Evolutionary conservation across 2,888 invertebrate genomes (phyloP).

Genomic region (Diarsia rubi): DNA sequence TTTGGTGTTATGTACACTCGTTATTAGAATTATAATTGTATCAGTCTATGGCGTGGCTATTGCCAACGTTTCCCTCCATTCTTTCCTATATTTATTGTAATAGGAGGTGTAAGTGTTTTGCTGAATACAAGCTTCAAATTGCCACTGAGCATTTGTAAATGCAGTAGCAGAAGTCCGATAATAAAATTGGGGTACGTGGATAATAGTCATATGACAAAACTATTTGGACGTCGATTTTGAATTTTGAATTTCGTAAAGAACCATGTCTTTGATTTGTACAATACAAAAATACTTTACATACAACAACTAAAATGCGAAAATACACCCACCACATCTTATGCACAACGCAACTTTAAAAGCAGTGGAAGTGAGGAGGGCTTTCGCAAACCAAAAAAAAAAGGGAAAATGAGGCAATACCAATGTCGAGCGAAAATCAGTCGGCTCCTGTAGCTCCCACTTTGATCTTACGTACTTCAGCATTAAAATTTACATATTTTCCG

Average conservation of each 20-base stretch:
- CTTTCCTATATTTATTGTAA: not conserved
- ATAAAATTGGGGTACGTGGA: not conserved
- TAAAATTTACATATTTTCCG: slow-evolving; percentile 89
- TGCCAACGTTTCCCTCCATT: not conserved
- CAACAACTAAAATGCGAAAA: not conserved
- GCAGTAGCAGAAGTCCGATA: too few species aligned
- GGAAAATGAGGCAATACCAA: slow-evolving; percentile 71
- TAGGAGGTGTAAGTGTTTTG: slow-evolving; percentile 17
- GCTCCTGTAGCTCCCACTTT: slow-evolving; percentile 76
- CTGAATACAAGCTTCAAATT: not conserved
- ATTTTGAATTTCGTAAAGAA: too few species aligned
- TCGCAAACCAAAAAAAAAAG: slow-evolving; percentile 58
- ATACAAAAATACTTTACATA: not conserved
- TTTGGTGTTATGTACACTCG: slow-evolving; percentile 21
- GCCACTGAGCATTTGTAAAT: too few species aligned
- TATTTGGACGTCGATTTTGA: too few species aligned
- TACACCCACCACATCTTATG: slow-evolving; percentile 58
- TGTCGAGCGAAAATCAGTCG: slow-evolving; percentile 76
- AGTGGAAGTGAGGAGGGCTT: slow-evolving; percentile 71
- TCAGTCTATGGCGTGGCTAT: not conserved
- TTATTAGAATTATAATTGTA: slow-evolving; percentile 10
- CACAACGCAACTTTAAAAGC: slow-evolving; percentile 70
- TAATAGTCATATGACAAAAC: too few species aligned
- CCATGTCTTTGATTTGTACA: not conserved
- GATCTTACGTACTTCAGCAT: slow-evolving; percentile 82